These are phyloP conservation scores for Cuniculus paca DNA, from an alignment of 2,797 vertebrate genomes.

Conservation along the genomic window DNA sequence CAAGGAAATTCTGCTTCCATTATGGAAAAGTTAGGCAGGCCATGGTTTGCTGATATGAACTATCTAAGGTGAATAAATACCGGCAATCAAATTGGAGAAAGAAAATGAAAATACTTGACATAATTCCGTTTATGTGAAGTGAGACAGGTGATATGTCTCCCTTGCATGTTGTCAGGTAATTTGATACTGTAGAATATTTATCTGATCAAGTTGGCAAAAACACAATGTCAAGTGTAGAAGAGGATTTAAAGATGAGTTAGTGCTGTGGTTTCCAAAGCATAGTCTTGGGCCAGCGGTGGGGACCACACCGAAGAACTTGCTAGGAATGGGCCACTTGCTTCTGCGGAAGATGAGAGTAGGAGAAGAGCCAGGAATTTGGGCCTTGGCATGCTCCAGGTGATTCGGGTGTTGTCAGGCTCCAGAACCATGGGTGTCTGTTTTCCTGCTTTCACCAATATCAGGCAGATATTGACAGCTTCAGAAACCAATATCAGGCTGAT, in stretches of 20 bases:
- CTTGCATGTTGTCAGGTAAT: background rate
- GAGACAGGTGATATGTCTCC: background rate
- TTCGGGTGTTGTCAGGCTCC: background rate
- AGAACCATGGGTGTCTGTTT: background rate
- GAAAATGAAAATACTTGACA: slow-evolving; percentile 9
- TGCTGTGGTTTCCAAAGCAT: background rate
- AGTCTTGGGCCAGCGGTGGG: accelerated
- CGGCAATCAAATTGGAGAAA: background rate
- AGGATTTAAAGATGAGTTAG: background rate
- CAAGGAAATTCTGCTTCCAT: background rate
- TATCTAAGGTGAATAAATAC: background rate
- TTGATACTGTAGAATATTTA: background rate
- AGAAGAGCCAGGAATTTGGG: too few relatives aligned
- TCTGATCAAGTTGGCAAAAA: slow-evolving; percentile 9
- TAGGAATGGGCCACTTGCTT: accelerated
- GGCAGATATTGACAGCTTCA: background rate
- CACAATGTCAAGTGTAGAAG: background rate
- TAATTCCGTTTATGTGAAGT: background rate
- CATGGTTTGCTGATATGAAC: background rate
- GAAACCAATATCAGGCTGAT: background rate
- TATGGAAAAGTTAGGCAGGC: background rate
- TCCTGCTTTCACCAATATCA: background rate
- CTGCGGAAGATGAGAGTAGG: too few relatives aligned
- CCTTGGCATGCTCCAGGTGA: background rate
- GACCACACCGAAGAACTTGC: background rate